Evolutionary conservation across 2,113 vertebrate genomes (phyloP), one percentile per base, ranked within the genome.

Genomic region (Edolisoma coerulescens): DNA sequence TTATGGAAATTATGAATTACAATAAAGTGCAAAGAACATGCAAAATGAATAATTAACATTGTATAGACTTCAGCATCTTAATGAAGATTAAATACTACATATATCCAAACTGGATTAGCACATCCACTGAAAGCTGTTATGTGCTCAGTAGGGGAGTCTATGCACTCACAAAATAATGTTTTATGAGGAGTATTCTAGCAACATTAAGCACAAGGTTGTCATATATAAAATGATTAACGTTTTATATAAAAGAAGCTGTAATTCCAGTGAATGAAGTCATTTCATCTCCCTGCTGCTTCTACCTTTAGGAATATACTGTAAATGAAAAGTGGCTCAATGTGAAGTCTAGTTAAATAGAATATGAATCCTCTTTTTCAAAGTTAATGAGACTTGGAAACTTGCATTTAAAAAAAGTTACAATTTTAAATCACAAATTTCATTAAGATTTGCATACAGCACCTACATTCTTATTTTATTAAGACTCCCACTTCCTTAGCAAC

Each of bases 41-140:
- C 92, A 94, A 98, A 98, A 98, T 98, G 97, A 98, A 98, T 98
- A 98, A 98, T 98, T 98, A 98, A 98, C 95, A 64, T 95, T 97
- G 97, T 98, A 97, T 98, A 98, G 97, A 97, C 97, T 98, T 97
- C 93, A 84, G 96, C 93, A 97, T 98, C 97, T 94, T 98, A 98
- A 98, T 98, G 98, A 98, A 98, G 98, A 98, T 98, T 98, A 98
- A 98, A 98, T 97, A 95, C 97, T 50, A 84, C 96, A 96, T 97
- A 97, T 95, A 98, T 97, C 97, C 98, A 98, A 97, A 98, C 79
- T 96, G 97, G 98, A 98, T 98, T 98, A 98, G 97, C 94, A 96
- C 96, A 97, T 97, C 97, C 90, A 97, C 94, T 96, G 97, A 97
- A 97, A 97, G 95, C 92, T 95, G 94, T 80, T 89, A 97, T 90